Conservation (phyloP, 2,113 vertebrate species). For the Dolichotis patagonum region DNA sequence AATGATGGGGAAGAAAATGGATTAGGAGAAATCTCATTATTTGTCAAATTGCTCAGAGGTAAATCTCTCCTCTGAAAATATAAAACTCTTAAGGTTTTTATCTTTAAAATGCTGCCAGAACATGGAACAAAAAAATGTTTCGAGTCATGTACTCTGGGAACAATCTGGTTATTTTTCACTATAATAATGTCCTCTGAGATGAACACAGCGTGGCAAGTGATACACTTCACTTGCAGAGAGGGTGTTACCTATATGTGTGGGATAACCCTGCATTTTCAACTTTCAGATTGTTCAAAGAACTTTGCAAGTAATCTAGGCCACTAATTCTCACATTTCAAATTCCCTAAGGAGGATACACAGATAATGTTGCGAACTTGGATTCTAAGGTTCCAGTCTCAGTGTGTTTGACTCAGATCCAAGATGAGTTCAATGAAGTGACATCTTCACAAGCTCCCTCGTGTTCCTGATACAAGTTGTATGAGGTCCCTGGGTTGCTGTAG, state of each 20-base stretch:
- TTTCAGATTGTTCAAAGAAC: not conserved
- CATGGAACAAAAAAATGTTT: constrained; percentile 7
- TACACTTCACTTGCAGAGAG: not conserved
- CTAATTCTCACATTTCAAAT: not conserved
- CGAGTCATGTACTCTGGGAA: constrained; percentile 22
- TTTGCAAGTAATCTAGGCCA: not conserved
- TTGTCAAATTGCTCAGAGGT: constrained; percentile 56
- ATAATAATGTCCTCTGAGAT: not conserved
- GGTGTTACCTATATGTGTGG: too few species aligned
- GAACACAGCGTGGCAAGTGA: not conserved
- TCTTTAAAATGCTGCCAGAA: constrained; percentile 47
- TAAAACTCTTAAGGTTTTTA: constrained; percentile 49
- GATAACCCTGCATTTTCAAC: not conserved
- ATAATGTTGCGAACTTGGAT: not conserved
- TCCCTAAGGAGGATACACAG: not conserved
- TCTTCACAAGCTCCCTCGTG: not conserved
- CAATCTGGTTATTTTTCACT: not conserved
- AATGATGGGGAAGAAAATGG: constrained; percentile 38
- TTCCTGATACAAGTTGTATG: not conserved
- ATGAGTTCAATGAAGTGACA: not conserved
- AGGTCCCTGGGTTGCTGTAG: not conserved
- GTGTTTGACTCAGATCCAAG: not conserved
- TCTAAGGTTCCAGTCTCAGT: not conserved
- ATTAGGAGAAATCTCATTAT: constrained; percentile 55
- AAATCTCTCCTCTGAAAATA: constrained; percentile 27